Percentiles rank a stretch among this genome's conserved stretches.
phyloP scores from a whole-genome alignment of 1,140 invertebrate species.

The Magallana ariakensis region DNA sequence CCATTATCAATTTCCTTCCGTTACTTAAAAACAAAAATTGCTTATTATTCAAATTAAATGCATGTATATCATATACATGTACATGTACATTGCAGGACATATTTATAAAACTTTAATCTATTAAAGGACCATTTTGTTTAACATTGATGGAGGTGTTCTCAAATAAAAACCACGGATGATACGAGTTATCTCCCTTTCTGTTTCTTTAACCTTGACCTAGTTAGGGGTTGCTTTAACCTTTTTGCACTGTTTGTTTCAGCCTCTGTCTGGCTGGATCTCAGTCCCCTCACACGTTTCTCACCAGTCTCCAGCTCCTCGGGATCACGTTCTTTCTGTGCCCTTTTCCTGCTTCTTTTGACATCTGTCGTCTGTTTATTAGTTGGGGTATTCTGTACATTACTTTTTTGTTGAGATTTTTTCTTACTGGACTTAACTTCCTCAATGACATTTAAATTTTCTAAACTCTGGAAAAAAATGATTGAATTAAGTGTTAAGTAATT shows the following conservation, averaged over 20 bases:
- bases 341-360: background rate
- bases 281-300: background rate
- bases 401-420: background rate
- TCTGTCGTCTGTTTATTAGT: background rate
- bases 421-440: background rate
- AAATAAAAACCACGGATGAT: background rate
- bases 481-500: no score
- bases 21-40: no score
- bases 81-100: no score
- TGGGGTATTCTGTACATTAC: background rate
- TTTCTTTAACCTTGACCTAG: slow-evolving; percentile 5
- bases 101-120: no score
- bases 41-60: no score
- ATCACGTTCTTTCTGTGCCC: background rate
- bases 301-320: background rate
- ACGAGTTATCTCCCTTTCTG: slow-evolving; percentile 13
- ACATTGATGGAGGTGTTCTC: no score
- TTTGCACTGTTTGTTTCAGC: slow-evolving; percentile 25
- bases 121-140: no score
- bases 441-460: background rate
- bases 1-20: no score
- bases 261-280: background rate
- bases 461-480: background rate
- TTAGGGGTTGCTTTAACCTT: slow-evolving; percentile 20
- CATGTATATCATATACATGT: no score